Percentiles rank a stretch among this genome's conserved stretches.
phyloP scores from a whole-genome alignment of 1,140 invertebrate species.

The Aporrectodea caliginosa region DNA sequence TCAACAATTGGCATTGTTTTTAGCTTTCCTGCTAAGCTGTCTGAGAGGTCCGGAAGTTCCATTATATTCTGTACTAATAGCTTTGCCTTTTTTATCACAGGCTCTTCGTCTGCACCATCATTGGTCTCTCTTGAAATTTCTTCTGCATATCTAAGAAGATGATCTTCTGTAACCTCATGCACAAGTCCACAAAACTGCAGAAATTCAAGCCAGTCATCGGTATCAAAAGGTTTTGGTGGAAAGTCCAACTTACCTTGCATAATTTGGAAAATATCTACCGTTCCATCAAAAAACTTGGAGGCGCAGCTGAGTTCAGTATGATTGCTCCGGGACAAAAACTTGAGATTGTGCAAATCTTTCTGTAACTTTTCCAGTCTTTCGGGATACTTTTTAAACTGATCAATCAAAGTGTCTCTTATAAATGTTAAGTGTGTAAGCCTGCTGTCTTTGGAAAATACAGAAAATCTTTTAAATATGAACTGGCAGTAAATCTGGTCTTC shows the following conservation, averaged over 20 bases:
- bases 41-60: neutral
- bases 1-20: neutral
- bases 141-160: conserved; percentile 14
- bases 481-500: neutral
- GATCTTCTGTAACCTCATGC: neutral
- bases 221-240: conserved; percentile 21
- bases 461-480: neutral
- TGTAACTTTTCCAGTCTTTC: no score
- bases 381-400: no score
- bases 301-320: neutral
- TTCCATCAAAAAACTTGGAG: neutral
- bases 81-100: neutral
- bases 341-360: no score
- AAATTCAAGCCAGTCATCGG: conserved; percentile 25
- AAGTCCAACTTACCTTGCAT: conserved; percentile 4
- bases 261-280: neutral
- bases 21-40: neutral
- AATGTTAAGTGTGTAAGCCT: neutral
- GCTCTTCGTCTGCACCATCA: neutral
- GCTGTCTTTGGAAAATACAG: neutral
- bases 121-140: neutral
- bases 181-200: conserved; percentile 15
- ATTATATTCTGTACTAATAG: neutral
- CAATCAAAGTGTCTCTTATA: neutral
- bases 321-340: no score